These are phyloP conservation scores for Panagrolaimus sp. DNA, from an alignment of 1,140 invertebrate genomes.

Conservation along the genomic window DNA sequence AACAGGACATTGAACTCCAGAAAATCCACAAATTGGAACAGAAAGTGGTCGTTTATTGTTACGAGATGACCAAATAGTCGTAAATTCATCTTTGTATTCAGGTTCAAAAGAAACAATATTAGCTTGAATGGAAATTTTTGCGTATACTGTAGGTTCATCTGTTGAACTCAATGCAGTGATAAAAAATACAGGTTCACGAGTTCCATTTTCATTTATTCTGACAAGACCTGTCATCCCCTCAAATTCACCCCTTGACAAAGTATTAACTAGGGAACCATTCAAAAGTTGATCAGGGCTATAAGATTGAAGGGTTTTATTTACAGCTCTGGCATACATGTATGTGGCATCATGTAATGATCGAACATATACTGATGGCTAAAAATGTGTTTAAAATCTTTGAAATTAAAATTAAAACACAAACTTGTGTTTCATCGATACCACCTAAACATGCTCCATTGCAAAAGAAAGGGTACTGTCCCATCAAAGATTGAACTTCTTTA, in stretches of 20 bases:
- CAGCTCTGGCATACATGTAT: constrained; percentile 27
- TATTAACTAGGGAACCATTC: constrained; percentile 24
- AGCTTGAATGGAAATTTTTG: constrained; percentile 26
- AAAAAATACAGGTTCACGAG: constrained; percentile 33
- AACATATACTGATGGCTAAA: constrained; percentile 38
- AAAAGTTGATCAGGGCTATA: constrained; percentile 1
- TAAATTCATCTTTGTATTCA: constrained; percentile 27
- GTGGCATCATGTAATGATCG: constrained; percentile 30
- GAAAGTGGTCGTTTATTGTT: constrained; percentile 26
- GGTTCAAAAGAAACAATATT: constrained; percentile 29
- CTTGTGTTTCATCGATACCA: background rate
- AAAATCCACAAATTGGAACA: constrained; percentile 37
- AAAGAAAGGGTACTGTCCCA: constrained; percentile 36
- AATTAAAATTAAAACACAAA: background rate
- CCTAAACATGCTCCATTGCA: constrained; percentile 35
- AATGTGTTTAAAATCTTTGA: background rate
- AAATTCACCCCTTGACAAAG: constrained; percentile 11
- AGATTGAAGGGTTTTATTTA: constrained; percentile 28
- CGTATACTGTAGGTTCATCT: constrained; percentile 22
- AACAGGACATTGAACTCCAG: constrained; percentile 33
- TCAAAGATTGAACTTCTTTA: constrained; percentile 20
- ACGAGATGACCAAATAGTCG: constrained; percentile 32
- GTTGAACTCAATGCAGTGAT: constrained; percentile 23
- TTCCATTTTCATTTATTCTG: constrained; percentile 33
- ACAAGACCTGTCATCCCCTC: constrained; percentile 36